A percentile compares a stretch with the other conserved stretches of the same genome.
These are phyloP conservation scores for Microctonus brassicae DNA, from an alignment of 2,888 invertebrate genomes.

Conservation along the genomic window DNA sequence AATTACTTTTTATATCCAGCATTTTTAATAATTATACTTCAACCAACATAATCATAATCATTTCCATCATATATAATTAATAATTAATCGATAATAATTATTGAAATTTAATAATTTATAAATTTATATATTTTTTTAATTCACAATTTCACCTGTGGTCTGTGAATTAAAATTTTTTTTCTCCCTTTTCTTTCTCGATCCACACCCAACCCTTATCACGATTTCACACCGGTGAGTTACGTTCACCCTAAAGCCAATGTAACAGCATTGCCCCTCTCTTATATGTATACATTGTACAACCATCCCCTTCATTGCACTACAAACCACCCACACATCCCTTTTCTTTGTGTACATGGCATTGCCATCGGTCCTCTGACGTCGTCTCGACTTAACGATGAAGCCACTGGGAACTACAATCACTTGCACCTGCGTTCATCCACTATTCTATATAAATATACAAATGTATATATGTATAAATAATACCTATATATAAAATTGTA, in stretches of 20 bases:
- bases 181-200: neutral
- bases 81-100: no score
- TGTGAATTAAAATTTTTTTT: neutral
- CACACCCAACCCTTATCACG: neutral
- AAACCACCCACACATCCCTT: neutral
- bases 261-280: slow-evolving; percentile 1
- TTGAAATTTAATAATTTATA: no score
- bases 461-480: neutral
- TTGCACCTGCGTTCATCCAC: slow-evolving; percentile 1
- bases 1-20: no score
- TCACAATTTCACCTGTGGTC: neutral
- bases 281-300: neutral
- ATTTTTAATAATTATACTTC: no score
- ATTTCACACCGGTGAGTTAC: neutral
- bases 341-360: neutral
- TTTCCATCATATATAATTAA: no score
- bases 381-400: slow-evolving; percentile 16
- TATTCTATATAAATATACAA: neutral
- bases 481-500: neutral
- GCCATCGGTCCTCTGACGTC: slow-evolving; percentile 12
- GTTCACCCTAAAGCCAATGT: slow-evolving; percentile 29
- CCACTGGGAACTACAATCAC: neutral
- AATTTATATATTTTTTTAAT: neutral
- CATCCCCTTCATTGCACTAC: neutral
- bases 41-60: no score